phyloP scores from a whole-genome alignment of 2,888 invertebrate genomes.

The Elmis aenea region DNA sequence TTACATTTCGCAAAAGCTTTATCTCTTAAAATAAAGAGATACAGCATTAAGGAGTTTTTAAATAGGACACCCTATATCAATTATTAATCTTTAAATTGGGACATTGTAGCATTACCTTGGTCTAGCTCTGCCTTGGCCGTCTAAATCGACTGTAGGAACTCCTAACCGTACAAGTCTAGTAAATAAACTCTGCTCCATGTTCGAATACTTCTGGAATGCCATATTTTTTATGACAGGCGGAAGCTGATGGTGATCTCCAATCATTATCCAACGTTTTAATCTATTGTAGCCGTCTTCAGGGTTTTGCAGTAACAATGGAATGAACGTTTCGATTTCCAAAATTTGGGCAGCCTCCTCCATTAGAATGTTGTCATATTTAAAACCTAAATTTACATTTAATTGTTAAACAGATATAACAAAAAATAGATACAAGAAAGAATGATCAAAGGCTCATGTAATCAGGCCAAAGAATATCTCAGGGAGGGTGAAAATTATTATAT shows the following conservation, averaged over 20 bases:
- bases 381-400: conserved; percentile 64
- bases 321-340: conserved; percentile 98
- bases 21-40: too few relatives aligned
- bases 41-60: too few relatives aligned
- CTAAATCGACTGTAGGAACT: conserved; percentile 94
- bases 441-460: too few relatives aligned
- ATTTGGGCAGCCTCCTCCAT: conserved; percentile 99
- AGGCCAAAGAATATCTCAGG: too few relatives aligned
- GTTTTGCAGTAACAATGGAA: conserved; percentile 96
- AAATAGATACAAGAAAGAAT: too few relatives aligned
- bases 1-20: too few relatives aligned
- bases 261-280: conserved; percentile 99
- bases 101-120: too few relatives aligned
- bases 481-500: too few relatives aligned
- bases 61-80: conserved; percentile 1
- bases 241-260: conserved; percentile 98
- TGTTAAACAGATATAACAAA: too few relatives aligned
- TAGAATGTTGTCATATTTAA: conserved; percentile 97
- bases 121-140: conserved; percentile 94
- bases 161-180: conserved; percentile 93
- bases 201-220: conserved; percentile 99
- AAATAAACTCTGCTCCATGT: conserved; percentile 99
- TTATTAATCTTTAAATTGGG: too few relatives aligned
- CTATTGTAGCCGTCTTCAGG: conserved; percentile 94
- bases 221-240: conserved; percentile 99